Conservation (phyloP, 2,888 invertebrate genomes). For the Byasa hedistus region DNA sequence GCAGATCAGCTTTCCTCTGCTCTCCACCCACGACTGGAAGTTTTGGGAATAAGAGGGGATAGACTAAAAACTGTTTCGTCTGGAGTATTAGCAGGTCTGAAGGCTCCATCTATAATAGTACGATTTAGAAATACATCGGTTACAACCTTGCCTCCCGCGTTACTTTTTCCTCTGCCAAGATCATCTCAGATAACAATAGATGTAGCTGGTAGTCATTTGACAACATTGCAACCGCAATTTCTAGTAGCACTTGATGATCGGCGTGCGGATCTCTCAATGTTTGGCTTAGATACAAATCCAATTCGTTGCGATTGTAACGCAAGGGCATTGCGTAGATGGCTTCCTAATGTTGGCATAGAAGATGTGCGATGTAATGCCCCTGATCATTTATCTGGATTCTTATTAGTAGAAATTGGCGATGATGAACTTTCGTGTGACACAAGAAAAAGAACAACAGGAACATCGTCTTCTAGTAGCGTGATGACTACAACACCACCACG, state of each 20-base stretch:
- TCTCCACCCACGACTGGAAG: conserved; percentile 87
- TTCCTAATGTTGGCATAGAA: conserved; percentile 82
- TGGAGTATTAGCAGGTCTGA: conserved; percentile 90
- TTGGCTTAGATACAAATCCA: conserved; percentile 89
- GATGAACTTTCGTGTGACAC: conserved; percentile 90
- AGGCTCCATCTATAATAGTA: conserved; percentile 85
- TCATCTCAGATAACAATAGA: conserved; percentile 90
- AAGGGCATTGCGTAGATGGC: conserved; percentile 88
- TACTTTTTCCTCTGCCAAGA: conserved; percentile 92
- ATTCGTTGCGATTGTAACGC: conserved; percentile 92
- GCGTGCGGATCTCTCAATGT: conserved; percentile 85
- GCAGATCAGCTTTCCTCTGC: conserved; percentile 89
- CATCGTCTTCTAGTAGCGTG: conserved; percentile 60
- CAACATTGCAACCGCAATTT: conserved; percentile 87
- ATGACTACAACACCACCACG: conserved; percentile 72
- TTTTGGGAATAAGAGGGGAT: conserved; percentile 86
- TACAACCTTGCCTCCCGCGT: conserved; percentile 86
- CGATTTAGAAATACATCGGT: conserved; percentile 90
- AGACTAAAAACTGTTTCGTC: conserved; percentile 88
- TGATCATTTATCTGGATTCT: conserved; percentile 83
- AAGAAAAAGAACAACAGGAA: conserved; percentile 75
- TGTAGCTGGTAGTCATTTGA: conserved; percentile 87
- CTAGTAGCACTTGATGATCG: conserved; percentile 90
- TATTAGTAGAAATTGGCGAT: conserved; percentile 87
- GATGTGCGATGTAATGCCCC: conserved; percentile 85